Evolutionary conservation across 2,113 vertebrate genomes (phyloP).

Genomic region (Tringa solitaria): DNA sequence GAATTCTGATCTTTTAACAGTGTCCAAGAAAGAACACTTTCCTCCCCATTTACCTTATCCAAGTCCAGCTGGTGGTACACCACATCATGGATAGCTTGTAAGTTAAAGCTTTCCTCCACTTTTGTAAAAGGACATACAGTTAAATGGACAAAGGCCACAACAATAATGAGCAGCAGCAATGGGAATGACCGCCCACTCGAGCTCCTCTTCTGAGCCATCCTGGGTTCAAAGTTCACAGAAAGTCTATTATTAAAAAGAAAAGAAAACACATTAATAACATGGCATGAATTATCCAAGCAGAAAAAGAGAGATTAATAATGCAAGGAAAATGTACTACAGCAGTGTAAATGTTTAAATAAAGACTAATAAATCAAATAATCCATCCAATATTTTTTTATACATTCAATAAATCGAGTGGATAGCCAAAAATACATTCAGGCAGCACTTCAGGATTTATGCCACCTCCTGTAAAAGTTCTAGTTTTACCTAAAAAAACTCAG

Average conservation of each 20-base stretch:
- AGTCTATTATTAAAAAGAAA: not conserved
- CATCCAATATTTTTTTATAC: not conserved
- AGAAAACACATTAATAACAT: not conserved
- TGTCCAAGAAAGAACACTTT: not conserved
- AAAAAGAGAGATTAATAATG: not conserved
- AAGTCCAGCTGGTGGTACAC: constrained; percentile 85
- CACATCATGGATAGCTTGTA: constrained; percentile 92
- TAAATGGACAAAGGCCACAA: constrained; percentile 79
- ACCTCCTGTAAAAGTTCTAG: not conserved
- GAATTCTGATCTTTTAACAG: not conserved
- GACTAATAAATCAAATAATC: not conserved
- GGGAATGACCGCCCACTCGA: constrained; percentile 30
- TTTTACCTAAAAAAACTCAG: not conserved
- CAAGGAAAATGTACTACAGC: not conserved
- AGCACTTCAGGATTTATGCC: not conserved
- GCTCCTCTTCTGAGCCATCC: constrained; percentile 80
- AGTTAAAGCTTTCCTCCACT: constrained; percentile 96
- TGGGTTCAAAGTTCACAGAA: not conserved
- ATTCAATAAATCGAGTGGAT: not conserved
- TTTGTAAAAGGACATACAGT: constrained; percentile 89
- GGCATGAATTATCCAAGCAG: not conserved
- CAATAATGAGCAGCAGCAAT: constrained; percentile 73
- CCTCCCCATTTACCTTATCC: constrained; percentile 76
- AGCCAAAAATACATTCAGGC: not conserved
- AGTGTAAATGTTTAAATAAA: not conserved